A percentile compares a stretch with the other conserved stretches of the same genome.
Conservation (phyloP, 2,113 vertebrate genomes). For the Dasypus novemcinctus region DNA sequence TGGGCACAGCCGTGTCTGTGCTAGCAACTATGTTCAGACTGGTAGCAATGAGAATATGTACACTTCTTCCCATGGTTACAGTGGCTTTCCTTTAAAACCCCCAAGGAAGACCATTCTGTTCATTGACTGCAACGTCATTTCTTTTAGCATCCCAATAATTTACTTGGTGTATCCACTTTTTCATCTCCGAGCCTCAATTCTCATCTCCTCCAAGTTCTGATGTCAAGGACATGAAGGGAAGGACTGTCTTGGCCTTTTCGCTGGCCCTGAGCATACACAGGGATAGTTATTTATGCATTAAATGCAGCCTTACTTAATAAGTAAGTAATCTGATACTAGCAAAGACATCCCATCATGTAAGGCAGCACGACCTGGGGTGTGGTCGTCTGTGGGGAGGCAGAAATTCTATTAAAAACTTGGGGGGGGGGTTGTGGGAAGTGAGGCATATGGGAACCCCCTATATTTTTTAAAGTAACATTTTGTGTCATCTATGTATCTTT, state of each 20-base stretch:
- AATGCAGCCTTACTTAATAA: not conserved
- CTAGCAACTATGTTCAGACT: not conserved
- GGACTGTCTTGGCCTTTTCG: not conserved
- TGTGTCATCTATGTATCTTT: no score
- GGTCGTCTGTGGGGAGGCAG: not conserved
- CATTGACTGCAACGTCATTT: not conserved
- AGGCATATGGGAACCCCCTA: no score
- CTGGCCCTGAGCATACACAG: not conserved
- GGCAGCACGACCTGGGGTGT: not conserved
- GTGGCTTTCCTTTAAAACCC: not conserved
- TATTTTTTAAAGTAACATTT: no score
- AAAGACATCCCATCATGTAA: no score
- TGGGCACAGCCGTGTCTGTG: no score
- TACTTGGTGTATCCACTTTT: not conserved
- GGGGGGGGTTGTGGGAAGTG: no score
- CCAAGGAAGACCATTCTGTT: not conserved
- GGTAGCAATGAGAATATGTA: accelerated
- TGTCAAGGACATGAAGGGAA: accelerated
- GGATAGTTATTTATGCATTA: no score
- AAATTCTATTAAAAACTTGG: not conserved
- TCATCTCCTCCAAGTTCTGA: not conserved
- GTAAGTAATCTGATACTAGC: not conserved
- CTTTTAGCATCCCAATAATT: no score
- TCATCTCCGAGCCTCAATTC: not conserved
- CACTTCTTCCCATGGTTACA: not conserved